Evolutionary conservation across 2,888 invertebrate species (phyloP).

Genomic region (Aplocera efformata): DNA sequence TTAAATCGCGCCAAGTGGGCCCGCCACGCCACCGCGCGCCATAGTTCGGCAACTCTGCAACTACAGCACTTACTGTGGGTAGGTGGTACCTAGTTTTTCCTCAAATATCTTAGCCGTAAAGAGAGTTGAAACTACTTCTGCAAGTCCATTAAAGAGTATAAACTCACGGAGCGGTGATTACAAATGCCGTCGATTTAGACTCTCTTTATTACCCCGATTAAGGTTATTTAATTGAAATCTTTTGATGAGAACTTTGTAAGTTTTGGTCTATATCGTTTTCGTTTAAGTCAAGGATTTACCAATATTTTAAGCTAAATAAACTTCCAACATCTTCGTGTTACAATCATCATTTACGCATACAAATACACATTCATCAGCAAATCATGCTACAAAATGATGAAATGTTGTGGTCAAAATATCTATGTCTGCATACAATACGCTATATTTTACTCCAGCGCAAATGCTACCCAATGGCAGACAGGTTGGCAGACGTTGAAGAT

Average conservation of each 20-base stretch:
- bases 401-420: too few relatives aligned
- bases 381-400: too few relatives aligned
- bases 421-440: too few relatives aligned
- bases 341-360: too few relatives aligned
- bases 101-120: constrained; percentile 78
- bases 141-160: constrained; percentile 78
- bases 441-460: too few relatives aligned
- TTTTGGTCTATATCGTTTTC: constrained; percentile 30
- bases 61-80: constrained; percentile 70
- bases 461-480: too few relatives aligned
- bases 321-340: too few relatives aligned
- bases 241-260: constrained; percentile 36
- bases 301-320: too few relatives aligned
- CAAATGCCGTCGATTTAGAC: constrained; percentile 72
- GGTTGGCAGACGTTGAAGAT: too few relatives aligned
- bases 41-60: constrained; percentile 70
- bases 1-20: constrained; percentile 76
- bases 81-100: constrained; percentile 75
- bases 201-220: constrained; percentile 67
- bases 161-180: constrained; percentile 72
- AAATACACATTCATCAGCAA: too few relatives aligned
- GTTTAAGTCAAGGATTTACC: constrained; percentile 12
- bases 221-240: constrained; percentile 68
- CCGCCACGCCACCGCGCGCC: constrained; percentile 52
- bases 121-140: constrained; percentile 77